Conservation (phyloP, 2,113 vertebrate species). For the Brachyistius frenatus region DNA sequence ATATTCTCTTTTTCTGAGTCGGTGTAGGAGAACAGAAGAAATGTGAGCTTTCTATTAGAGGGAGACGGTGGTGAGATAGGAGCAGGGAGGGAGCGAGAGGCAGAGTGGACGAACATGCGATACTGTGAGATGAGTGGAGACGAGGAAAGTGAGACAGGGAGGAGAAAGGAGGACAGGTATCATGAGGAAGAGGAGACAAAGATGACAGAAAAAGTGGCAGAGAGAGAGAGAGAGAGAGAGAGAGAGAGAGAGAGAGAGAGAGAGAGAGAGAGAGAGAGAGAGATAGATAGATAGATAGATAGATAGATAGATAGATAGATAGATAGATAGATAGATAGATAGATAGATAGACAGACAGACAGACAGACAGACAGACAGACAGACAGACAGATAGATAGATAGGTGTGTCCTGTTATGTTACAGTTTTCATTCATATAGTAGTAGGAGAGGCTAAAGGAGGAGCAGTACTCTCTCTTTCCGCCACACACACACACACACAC, state of each 20-base stretch:
- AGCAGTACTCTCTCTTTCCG: constrained; percentile 36
- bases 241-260: constrained; percentile 27
- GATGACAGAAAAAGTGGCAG: constrained; percentile 27
- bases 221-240: constrained; percentile 18
- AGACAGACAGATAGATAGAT: constrained; percentile 29
- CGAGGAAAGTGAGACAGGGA: constrained; percentile 57
- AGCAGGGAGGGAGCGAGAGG: constrained; percentile 49
- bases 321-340: constrained; percentile 21
- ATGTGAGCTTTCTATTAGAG: constrained; percentile 77
- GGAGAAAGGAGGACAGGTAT: constrained; percentile 31
- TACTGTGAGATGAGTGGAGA: constrained; percentile 54
- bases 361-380: constrained; percentile 36
- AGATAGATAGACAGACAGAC: constrained; percentile 14
- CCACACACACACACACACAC: constrained; percentile 35
- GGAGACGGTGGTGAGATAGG: constrained; percentile 40
- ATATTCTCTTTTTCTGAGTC: constrained; percentile 42
- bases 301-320: constrained; percentile 38
- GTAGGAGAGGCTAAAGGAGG: constrained; percentile 24
- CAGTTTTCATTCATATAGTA: constrained; percentile 63
- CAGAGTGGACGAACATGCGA: constrained; percentile 65
- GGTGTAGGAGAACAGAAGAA: constrained; percentile 57
- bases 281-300: constrained; percentile 32
- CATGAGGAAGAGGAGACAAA: constrained; percentile 3
- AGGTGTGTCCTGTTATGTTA: constrained; percentile 40
- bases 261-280: constrained; percentile 37